Evolutionary conservation across 2,888 invertebrate species (phyloP), one percentile per base, ranked within the genome.

Genomic region (Coleophora flavipennella): DNA sequence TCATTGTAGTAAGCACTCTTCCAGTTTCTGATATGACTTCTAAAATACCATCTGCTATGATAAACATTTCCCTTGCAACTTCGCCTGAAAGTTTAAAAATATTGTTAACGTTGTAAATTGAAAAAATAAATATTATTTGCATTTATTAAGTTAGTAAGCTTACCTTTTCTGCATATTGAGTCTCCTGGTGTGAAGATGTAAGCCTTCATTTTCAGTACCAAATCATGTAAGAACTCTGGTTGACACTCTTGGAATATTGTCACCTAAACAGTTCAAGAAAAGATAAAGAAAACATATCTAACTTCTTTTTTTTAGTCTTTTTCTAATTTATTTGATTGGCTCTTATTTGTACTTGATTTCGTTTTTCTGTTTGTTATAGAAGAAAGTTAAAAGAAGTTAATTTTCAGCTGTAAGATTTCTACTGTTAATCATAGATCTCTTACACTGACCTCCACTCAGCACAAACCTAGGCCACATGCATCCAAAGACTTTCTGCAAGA

Each of bases 141-240:
- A n/a, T n/a, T n/a, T n/a, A n/a, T n/a, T n/a, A n/a, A n/a, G n/a
- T 20, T 20, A 4, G 6, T 20, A 20, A 20, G 8, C 29, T 29
- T 29, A 58, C 95, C 97, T 81, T 97, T 95, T 31, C 97, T 89
- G 67, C 97, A 97, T 65, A 98, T 97, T 44, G 97, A 93, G 76
- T 98, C 97, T 13, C 97, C 97, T 0, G 97, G 97, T 14, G 97
- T 98, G 77, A 98, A 98, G 71, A 98, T 98, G 73, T 96, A 97
- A 7, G 97, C 97, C 79, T 95, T 95, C 97, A 98, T 98, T 86
- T 98, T 98, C 49, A 98, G 87, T 46, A 98, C 97, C 52, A 98
- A 88, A 74, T 98, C 97, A 70, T 97, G 96, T 3, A 98, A 89
- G 74, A 98, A 98, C 77, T 97, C 97, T 0, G 97, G 97, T 70